Conservation (phyloP, 2,113 vertebrate species). For the Grantiella picta region DNA sequence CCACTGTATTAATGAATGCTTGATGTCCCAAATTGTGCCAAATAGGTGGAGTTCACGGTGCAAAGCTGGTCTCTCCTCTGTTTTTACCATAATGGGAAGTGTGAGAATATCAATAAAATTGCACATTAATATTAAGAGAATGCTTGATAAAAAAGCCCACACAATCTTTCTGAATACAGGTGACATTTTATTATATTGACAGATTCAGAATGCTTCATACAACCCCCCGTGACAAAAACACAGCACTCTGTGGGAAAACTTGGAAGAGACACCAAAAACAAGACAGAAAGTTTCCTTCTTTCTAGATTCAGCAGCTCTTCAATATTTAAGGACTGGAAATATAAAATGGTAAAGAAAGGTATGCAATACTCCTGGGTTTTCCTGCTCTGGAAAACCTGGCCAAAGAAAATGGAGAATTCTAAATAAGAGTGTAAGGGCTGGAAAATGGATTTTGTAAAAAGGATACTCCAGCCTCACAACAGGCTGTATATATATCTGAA, state of each 20-base stretch:
- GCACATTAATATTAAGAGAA: background rate
- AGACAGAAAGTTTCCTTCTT: conserved; percentile 56
- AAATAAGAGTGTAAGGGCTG: background rate
- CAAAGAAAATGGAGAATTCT: background rate
- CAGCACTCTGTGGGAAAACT: conserved; percentile 9
- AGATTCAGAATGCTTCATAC: conserved; percentile 59
- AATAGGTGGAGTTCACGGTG: background rate
- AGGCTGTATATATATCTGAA: background rate
- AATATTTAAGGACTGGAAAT: conserved; percentile 60
- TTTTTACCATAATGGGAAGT: background rate
- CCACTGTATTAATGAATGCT: background rate
- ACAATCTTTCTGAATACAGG: conserved; percentile 35
- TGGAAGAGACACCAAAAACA: conserved; percentile 46
- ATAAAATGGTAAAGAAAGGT: conserved; percentile 65
- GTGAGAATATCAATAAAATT: background rate
- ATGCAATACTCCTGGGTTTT: conserved; percentile 55
- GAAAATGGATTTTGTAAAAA: background rate
- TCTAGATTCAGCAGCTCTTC: conserved; percentile 60
- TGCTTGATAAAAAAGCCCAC: background rate
- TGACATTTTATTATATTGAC: conserved; percentile 64
- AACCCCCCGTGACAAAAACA: conserved; percentile 1
- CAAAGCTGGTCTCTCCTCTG: background rate
- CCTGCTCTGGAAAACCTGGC: conserved; percentile 51
- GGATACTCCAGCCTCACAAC: background rate
- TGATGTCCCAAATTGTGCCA: accelerated